Conservation (phyloP, 2,888 invertebrate genomes). For the Amiota mariae region DNA sequence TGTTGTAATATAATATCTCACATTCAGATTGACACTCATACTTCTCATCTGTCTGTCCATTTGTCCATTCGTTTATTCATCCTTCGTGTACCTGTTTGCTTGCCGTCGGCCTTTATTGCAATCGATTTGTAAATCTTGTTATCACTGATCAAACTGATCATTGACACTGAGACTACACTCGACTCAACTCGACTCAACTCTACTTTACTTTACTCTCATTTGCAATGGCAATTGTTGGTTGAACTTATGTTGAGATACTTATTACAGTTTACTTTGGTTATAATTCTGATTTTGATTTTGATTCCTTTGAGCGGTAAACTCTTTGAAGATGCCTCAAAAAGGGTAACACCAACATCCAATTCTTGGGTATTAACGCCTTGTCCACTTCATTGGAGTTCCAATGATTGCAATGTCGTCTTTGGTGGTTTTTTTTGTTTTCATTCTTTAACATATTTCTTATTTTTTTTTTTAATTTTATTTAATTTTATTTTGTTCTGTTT, state of each 20-base stretch:
- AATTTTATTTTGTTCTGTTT: slow-evolving; percentile 30
- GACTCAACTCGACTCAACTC: no score
- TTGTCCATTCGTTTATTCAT: neutral
- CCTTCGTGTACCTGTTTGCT: slow-evolving; percentile 49
- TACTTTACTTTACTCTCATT: no score
- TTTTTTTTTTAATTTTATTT: neutral
- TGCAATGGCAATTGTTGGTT: no score
- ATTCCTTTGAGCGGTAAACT: slow-evolving; percentile 10
- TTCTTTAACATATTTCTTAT: slow-evolving; percentile 34
- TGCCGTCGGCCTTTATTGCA: slow-evolving; percentile 52
- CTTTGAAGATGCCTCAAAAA: slow-evolving; percentile 22
- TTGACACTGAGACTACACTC: slow-evolving; percentile 23
- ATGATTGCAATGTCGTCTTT: slow-evolving; percentile 1
- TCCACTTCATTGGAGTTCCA: slow-evolving; percentile 1
- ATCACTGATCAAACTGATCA: slow-evolving; percentile 51
- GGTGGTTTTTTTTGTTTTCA: neutral
- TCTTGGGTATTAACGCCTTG: slow-evolving; percentile 7
- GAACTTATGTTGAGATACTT: no score
- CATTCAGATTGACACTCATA: no score
- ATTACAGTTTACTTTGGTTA: no score
- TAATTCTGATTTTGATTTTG: neutral
- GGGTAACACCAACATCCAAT: neutral
- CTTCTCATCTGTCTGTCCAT: neutral
- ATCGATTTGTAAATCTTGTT: slow-evolving; percentile 70
- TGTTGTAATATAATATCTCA: neutral